Conservation (phyloP, 1,140 invertebrate species). For the Leptopilina boulardi region DNA sequence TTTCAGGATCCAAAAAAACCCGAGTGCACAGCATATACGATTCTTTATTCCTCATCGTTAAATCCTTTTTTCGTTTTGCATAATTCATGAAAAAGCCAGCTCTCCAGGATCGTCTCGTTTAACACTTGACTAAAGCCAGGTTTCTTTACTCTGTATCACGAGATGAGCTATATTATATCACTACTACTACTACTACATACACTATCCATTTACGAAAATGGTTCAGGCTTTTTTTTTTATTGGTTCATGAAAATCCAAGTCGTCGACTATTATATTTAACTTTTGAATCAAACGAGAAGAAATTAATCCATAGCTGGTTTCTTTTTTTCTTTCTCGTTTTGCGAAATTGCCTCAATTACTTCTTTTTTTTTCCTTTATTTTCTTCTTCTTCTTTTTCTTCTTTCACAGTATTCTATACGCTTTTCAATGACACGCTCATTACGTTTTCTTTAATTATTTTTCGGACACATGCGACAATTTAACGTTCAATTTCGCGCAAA, state of each 20-base stretch:
- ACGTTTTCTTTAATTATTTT: constrained; percentile 6
- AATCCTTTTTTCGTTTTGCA: constrained; percentile 16
- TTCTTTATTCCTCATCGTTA: constrained; percentile 10
- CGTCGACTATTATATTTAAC: background rate
- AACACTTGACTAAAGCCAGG: constrained; percentile 14
- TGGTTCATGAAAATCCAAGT: constrained; percentile 7
- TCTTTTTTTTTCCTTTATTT: too few species aligned
- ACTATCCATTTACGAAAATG: background rate
- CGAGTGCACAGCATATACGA: background rate
- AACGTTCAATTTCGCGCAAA: background rate
- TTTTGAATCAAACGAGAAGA: background rate
- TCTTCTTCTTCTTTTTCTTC: background rate
- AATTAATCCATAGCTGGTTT: background rate
- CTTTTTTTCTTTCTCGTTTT: background rate
- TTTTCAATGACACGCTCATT: background rate
- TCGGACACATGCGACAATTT: constrained; percentile 3
- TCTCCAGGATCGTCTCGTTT: background rate
- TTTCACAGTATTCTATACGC: background rate
- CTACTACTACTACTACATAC: too few species aligned
- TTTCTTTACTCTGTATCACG: constrained; percentile 3
- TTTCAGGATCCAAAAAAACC: background rate
- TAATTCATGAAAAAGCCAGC: constrained; percentile 14
- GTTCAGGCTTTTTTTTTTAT: background rate
- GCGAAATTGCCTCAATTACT: background rate
- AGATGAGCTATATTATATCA: background rate